Evolutionary conservation across 2,888 invertebrate species (phyloP).

Genomic region (Drosophila percnosoma): DNA sequence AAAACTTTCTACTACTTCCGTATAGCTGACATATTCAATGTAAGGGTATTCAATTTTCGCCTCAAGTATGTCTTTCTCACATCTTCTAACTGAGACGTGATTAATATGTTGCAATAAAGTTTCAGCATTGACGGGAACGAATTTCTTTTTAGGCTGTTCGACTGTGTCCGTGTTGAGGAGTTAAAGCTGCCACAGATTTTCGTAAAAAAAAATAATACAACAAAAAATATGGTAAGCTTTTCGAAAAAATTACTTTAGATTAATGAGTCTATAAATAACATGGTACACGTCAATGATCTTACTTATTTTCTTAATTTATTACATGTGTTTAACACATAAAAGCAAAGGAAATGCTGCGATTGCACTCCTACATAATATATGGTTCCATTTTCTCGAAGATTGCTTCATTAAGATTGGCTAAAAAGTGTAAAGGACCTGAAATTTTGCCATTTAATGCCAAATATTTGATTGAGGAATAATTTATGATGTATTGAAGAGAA

Average conservation of each 20-base stretch:
- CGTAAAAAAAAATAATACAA: constrained; percentile 2
- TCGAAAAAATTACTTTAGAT: constrained; percentile 51
- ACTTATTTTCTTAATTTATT: constrained; percentile 47
- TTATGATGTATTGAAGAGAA: not conserved
- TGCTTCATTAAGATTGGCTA: not conserved
- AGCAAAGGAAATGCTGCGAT: constrained; percentile 3
- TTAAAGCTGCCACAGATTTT: constrained; percentile 50
- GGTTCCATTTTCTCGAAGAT: constrained; percentile 17
- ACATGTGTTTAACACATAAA: constrained; percentile 48
- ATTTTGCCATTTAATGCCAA: not conserved
- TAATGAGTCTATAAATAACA: constrained; percentile 65
- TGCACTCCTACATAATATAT: constrained; percentile 19
- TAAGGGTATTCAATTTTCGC: constrained; percentile 40
- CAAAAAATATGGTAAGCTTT: constrained; percentile 24
- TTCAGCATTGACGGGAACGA: constrained; percentile 43
- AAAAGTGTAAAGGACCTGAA: not conserved
- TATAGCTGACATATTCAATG: not conserved
- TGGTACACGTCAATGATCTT: constrained; percentile 56
- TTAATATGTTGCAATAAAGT: constrained; percentile 61
- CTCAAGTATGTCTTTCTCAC: constrained; percentile 5
- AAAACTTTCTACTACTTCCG: not conserved
- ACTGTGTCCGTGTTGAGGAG: constrained; percentile 50
- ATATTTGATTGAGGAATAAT: not conserved
- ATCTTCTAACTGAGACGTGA: constrained; percentile 38
- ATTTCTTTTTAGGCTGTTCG: constrained; percentile 41